Evolutionary conservation across 2,888 invertebrate species (phyloP).

Genomic region (Dolichomitus sp.): DNA sequence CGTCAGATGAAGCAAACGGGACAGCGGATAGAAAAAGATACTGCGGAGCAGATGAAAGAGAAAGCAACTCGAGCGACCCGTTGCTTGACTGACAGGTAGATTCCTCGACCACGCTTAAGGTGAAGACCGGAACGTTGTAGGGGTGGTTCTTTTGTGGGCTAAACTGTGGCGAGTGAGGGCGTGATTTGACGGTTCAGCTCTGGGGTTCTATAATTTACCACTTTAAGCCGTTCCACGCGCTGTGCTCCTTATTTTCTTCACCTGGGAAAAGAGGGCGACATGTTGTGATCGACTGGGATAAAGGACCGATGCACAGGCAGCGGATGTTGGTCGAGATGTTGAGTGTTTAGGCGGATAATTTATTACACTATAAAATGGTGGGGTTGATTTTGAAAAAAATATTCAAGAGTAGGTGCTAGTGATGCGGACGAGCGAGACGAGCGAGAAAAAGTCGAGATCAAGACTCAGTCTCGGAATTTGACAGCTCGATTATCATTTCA

Average conservation of each 20-base stretch:
- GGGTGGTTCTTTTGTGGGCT: slow-evolving; percentile 48
- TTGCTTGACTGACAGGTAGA: slow-evolving; percentile 56
- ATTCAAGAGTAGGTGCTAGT: not conserved
- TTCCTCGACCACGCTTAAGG: slow-evolving; percentile 34
- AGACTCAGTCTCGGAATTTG: too few relatives aligned
- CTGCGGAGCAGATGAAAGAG: slow-evolving; percentile 35
- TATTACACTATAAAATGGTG: not conserved
- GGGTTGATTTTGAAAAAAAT: not conserved
- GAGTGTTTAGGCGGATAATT: slow-evolving; percentile 22
- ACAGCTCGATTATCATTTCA: too few relatives aligned
- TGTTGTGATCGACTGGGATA: slow-evolving; percentile 9
- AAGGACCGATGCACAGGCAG: slow-evolving; percentile 8
- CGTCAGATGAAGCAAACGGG: slow-evolving; percentile 18
- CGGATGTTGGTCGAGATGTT: slow-evolving; percentile 15
- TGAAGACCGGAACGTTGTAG: slow-evolving; percentile 29
- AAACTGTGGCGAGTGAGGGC: slow-evolving; percentile 67
- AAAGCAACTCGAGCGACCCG: slow-evolving; percentile 37
- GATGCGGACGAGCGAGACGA: too few relatives aligned
- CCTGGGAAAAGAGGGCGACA: slow-evolving; percentile 7
- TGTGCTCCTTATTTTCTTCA: slow-evolving; percentile 22
- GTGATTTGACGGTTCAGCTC: slow-evolving; percentile 79
- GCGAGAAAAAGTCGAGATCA: too few relatives aligned
- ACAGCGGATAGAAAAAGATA: slow-evolving; percentile 17
- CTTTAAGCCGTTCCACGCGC: slow-evolving; percentile 50
- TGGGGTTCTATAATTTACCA: slow-evolving; percentile 78